Percentiles rank a stretch among this genome's conserved stretches.
phyloP scores from a whole-genome alignment of 1,140 invertebrate species.

The Macrobrachium nipponense region DNA sequence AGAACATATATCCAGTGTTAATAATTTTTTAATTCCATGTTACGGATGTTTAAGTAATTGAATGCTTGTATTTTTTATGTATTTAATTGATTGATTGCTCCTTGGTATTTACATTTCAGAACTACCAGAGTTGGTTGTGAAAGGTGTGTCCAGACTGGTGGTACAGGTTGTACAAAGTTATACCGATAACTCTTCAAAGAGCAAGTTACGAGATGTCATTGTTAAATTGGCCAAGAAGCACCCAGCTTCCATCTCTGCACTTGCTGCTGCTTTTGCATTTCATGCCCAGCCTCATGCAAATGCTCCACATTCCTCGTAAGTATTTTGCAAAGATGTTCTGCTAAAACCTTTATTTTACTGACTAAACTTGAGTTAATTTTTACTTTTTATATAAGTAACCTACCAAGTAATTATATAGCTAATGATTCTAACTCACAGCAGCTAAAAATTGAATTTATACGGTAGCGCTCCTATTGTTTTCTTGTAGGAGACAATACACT shows the following conservation, averaged over 20 bases:
- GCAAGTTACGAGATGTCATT: slow-evolving; percentile 29
- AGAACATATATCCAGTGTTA: too few relatives aligned
- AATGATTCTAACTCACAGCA: too few relatives aligned
- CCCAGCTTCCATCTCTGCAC: slow-evolving; percentile 24
- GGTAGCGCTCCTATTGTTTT: too few relatives aligned
- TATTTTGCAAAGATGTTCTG: not conserved
- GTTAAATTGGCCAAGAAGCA: slow-evolving; percentile 36
- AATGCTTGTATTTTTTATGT: too few relatives aligned
- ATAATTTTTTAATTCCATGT: too few relatives aligned
- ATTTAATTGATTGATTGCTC: not conserved
- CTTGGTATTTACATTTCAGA: slow-evolving; percentile 21
- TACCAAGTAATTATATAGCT: too few relatives aligned
- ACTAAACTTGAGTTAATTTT: too few relatives aligned
- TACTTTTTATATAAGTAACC: too few relatives aligned
- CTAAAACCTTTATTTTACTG: too few relatives aligned
- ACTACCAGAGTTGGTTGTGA: slow-evolving; percentile 38
- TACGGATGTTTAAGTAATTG: too few relatives aligned
- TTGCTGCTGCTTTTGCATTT: slow-evolving; percentile 13
- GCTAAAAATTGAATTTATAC: too few relatives aligned
- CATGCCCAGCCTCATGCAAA: slow-evolving; percentile 39
- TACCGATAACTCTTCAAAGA: slow-evolving; percentile 41
- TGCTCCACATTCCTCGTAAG: slow-evolving; percentile 51
- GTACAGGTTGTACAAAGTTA: slow-evolving; percentile 49
- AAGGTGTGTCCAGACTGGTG: slow-evolving; percentile 39
- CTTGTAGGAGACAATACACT: too few relatives aligned